phyloP scores from a whole-genome alignment of 2,113 vertebrate genomes.

The Tenebrosternarchus preto region DNA sequence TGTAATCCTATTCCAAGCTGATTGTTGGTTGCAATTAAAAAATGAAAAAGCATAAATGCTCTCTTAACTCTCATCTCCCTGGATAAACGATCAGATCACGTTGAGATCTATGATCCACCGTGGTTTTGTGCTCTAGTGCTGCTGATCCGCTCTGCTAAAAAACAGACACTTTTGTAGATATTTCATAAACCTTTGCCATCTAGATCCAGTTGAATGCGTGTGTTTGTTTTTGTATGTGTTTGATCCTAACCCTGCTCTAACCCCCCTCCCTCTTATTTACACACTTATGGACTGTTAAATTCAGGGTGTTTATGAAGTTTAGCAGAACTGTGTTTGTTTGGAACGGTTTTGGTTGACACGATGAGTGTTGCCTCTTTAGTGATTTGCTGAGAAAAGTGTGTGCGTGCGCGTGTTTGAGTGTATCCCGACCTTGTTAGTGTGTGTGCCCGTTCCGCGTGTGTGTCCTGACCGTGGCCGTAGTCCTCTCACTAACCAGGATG shows the following conservation, averaged over 20 bases:
- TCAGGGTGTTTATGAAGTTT: not conserved
- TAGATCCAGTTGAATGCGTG: too few relatives aligned
- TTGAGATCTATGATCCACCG: too few relatives aligned
- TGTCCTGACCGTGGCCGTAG: constrained; percentile 4
- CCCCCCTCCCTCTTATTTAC: not conserved
- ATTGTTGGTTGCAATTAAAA: too few relatives aligned
- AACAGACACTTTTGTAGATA: too few relatives aligned
- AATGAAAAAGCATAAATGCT: too few relatives aligned
- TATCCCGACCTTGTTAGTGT: not conserved
- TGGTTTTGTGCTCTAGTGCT: too few relatives aligned
- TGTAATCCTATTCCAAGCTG: too few relatives aligned
- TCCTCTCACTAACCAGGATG: constrained; percentile 46
- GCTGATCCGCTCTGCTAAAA: too few relatives aligned
- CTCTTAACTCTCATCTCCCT: too few relatives aligned
- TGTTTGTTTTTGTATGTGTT: not conserved
- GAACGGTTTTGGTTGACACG: not conserved
- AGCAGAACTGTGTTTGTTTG: not conserved
- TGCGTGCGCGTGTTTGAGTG: constrained; percentile 7
- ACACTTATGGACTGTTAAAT: not conserved
- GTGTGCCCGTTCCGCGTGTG: not conserved
- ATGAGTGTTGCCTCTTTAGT: not conserved
- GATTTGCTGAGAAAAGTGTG: not conserved
- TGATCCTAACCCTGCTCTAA: constrained; percentile 9
- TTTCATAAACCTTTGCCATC: too few relatives aligned
- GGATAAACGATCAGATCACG: too few relatives aligned